Evolutionary conservation across 2,797 vertebrate genomes (phyloP).

Genomic region (Microhierax caerulescens): DNA sequence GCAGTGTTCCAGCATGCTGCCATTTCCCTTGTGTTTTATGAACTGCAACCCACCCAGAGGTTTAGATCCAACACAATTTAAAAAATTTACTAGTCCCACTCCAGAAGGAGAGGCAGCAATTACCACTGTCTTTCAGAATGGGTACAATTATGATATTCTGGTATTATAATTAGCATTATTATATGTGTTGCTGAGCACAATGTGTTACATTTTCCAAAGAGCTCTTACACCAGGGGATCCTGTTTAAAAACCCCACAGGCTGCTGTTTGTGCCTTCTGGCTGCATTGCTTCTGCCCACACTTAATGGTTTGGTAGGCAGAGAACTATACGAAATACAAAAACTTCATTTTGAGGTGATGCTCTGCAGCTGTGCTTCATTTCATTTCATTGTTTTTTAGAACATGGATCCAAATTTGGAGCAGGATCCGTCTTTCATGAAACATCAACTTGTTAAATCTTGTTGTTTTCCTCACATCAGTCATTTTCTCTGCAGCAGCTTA

Average conservation of each 20-base stretch:
- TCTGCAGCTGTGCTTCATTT: not conserved
- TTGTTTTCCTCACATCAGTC: slow-evolving; percentile 15
- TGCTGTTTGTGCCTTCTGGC: slow-evolving; percentile 7
- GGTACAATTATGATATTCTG: not conserved
- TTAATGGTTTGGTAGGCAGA: not conserved
- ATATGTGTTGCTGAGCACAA: not conserved
- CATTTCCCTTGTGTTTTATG: not conserved
- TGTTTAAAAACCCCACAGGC: slow-evolving; percentile 2
- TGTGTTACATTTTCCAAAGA: not conserved
- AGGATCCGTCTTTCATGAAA: not conserved
- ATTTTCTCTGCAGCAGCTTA: slow-evolving; percentile 8
- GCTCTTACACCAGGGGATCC: not conserved
- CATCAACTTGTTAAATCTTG: not conserved
- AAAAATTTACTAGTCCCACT: not conserved
- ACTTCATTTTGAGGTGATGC: not conserved
- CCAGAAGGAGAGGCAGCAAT: not conserved
- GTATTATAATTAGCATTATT: not conserved
- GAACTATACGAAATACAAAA: not conserved
- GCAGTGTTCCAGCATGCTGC: not conserved
- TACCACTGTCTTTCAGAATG: not conserved
- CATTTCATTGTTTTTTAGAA: not conserved
- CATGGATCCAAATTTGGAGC: not conserved
- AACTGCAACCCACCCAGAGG: not conserved
- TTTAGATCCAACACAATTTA: not conserved
- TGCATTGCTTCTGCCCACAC: not conserved